Evolutionary conservation across 2,797 vertebrate genomes (phyloP), one percentile per base, ranked within the genome.

Genomic region (Tokudaia tokunoshimensis): DNA sequence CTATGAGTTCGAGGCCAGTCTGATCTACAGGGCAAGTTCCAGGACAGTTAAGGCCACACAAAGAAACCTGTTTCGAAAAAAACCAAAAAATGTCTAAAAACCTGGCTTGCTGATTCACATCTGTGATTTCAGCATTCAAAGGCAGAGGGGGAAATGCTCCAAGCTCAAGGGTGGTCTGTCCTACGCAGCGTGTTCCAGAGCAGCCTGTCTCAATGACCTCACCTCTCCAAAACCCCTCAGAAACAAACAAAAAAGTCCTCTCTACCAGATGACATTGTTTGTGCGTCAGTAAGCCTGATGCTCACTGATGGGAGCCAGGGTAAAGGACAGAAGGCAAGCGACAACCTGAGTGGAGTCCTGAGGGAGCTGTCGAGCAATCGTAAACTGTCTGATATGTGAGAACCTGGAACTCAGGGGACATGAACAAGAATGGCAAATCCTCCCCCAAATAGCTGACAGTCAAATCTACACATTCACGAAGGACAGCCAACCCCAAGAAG

Each of bases 401-500:
- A 47, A 88, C 89, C 20, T 83, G 12, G n/a, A 95, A 57, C 19
- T 92, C 31, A 44, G 50, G 29, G 31, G 34, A 17, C 37, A 80
- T 65, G 37, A 82, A 75, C 63, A 70, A 85, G 44, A 70, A 72
- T 55, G 22, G 47, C 10, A 95, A 82, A 95, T 76, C 22, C 83
- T 92, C 12, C 37, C 14, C 52, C 88, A 89, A 5, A 14, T 70
- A 80, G 31, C 14, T 78, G 47, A 95, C 80, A 37, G 79, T 14
- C 31, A 88, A 85, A 91, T 85, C 47, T 90, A 93, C 22, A 90
- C 10, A 91, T 91, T 92, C 44, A 67, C 5, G 20, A 92, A 84
- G 26, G 78, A 91, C 37, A 81, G 52, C 50, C 89, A 97, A 84
- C 29, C 2, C 37, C 12, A 89, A 86, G 55, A 10, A 92, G 34